phyloP scores from a whole-genome alignment of 2,113 vertebrate species.

The Propithecus coquereli region DNA sequence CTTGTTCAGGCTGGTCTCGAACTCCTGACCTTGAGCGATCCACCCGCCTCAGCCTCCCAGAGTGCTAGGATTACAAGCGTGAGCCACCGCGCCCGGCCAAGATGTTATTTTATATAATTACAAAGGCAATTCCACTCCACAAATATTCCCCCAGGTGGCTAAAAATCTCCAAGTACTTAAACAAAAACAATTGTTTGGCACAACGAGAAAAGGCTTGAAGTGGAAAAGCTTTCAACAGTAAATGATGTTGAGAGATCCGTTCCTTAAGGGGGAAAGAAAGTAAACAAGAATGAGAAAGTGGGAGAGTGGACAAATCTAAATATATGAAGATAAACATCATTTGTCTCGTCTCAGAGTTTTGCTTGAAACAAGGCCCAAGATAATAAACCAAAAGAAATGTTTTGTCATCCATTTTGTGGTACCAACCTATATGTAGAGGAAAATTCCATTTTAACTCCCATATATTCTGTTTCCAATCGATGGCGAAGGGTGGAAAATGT shows the following conservation, averaged over 20 bases:
- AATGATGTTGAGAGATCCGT: background rate
- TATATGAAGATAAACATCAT: background rate
- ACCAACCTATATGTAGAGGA: no score
- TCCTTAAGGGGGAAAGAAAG: background rate
- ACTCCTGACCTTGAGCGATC: no score
- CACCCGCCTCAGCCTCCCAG: no score
- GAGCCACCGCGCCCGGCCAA: no score
- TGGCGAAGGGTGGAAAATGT: background rate
- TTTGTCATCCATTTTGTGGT: background rate
- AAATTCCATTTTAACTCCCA: background rate
- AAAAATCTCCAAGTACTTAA: background rate
- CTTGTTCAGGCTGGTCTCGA: no score
- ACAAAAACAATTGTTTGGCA: background rate
- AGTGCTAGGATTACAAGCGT: no score
- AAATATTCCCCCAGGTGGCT: background rate
- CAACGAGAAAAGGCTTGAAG: background rate
- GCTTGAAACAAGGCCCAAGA: background rate
- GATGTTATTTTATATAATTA: background rate
- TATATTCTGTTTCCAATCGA: background rate
- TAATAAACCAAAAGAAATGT: background rate
- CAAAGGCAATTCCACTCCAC: background rate
- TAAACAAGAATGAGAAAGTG: background rate
- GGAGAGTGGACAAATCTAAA: background rate
- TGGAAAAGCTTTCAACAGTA: background rate
- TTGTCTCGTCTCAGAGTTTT: background rate